Evolutionary conservation across 1,140 invertebrate species (phyloP).

Genomic region (Sitophilus oryzae): DNA sequence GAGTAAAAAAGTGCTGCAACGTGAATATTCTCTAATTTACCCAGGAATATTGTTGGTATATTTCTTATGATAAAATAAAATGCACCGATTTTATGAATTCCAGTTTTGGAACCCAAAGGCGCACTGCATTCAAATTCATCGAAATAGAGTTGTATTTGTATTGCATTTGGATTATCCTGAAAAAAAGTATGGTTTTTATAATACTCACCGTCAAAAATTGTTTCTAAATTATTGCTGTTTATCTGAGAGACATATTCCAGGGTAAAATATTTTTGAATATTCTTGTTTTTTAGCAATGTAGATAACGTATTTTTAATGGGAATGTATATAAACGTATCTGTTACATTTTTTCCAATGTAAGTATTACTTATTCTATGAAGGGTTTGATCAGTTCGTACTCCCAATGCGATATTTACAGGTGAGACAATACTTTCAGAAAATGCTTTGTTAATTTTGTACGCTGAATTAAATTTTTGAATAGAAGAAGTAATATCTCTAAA

Average conservation of each 20-base stretch:
- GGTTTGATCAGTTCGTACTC: background rate
- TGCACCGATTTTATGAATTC: constrained; percentile 17
- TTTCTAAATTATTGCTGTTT: background rate
- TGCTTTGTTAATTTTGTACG: constrained; percentile 14
- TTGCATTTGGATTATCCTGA: background rate
- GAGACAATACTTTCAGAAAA: background rate
- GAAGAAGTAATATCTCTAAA: background rate
- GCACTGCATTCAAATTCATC: constrained; percentile 18
- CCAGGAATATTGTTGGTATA: constrained; percentile 3
- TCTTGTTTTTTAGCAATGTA: constrained; percentile 1
- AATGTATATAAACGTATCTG: constrained; percentile 13
- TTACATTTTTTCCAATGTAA: constrained; percentile 13
- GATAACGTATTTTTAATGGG: constrained; percentile 6
- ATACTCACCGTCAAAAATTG: background rate
- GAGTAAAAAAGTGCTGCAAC: constrained; percentile 13
- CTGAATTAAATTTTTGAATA: constrained; percentile 1
- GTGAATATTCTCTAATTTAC: constrained; percentile 3
- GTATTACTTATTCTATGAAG: background rate
- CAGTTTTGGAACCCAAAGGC: constrained; percentile 18
- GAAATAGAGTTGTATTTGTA: constrained; percentile 14
- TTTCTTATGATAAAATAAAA: constrained; percentile 17
- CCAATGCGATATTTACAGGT: constrained; percentile 1
- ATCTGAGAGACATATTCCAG: background rate
- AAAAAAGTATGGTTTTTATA: constrained; percentile 9
- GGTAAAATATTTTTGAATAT: background rate